Evolutionary conservation across 2,113 vertebrate species (phyloP).

Genomic region (Pundamilia nyererei): DNA sequence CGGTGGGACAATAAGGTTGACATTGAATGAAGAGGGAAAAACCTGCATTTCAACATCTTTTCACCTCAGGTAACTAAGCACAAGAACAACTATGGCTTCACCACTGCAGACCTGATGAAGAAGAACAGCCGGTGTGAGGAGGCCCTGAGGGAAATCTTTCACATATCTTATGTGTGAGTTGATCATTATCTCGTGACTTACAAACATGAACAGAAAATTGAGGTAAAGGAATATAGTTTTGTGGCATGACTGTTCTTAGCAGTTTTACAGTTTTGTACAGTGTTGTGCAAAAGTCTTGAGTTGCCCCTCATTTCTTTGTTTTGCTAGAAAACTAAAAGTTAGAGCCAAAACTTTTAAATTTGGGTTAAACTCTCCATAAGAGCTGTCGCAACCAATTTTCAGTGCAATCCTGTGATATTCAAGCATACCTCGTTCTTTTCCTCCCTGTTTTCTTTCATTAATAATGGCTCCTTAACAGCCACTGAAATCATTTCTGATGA

Average conservation of each 20-base stretch:
- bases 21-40: not conserved
- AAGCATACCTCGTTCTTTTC: not conserved
- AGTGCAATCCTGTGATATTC: not conserved
- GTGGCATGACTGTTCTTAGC: not conserved
- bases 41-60: not conserved
- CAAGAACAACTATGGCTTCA: constrained; percentile 90
- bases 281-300: not conserved
- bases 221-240: not conserved
- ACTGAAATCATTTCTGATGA: not conserved
- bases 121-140: constrained; percentile 96
- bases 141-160: constrained; percentile 93
- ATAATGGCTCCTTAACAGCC: not conserved
- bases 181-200: not conserved
- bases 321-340: not conserved
- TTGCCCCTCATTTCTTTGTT: not conserved
- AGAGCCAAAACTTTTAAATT: not conserved
- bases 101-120: constrained; percentile 88
- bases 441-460: not conserved
- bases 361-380: not conserved
- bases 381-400: not conserved
- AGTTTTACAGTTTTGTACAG: not conserved
- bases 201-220: not conserved
- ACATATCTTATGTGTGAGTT: constrained; percentile 94
- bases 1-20: not conserved
- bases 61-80: constrained; percentile 78